phyloP scores from a whole-genome alignment of 2,797 vertebrate species.

The Lepilemur ruficaudatus region DNA sequence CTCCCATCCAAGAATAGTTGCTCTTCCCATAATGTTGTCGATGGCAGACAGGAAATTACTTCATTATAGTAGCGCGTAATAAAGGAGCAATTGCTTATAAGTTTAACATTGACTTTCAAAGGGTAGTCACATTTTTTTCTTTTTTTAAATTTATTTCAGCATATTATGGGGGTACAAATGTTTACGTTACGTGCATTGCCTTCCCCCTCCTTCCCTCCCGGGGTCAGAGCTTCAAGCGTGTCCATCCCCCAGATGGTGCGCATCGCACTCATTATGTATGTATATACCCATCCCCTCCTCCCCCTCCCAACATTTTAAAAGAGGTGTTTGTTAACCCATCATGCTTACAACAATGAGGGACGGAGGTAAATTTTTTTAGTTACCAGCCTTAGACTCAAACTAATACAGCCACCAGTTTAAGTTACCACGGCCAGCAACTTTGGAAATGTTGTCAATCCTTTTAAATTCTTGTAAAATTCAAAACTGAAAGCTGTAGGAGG shows the following conservation, averaged over 20 bases:
- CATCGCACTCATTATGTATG: too few relatives aligned
- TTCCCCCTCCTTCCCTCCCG: too few relatives aligned
- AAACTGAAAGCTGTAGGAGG: background rate
- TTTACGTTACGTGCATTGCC: too few relatives aligned
- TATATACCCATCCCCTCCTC: too few relatives aligned
- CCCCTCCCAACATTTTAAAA: background rate
- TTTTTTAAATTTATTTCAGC: too few relatives aligned
- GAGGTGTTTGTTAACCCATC: background rate
- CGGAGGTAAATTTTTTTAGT: background rate
- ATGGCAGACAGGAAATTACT: background rate
- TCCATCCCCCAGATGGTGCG: too few relatives aligned
- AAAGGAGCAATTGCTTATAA: background rate
- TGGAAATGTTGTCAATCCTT: background rate
- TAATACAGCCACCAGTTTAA: background rate
- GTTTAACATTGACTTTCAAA: background rate
- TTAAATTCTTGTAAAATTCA: background rate
- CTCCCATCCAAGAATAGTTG: background rate
- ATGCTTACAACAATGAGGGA: background rate
- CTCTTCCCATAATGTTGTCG: background rate
- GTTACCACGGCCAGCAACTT: background rate
- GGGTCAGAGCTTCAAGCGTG: too few relatives aligned
- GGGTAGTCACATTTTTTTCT: background rate
- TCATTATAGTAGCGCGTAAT: background rate
- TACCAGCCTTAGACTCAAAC: background rate
- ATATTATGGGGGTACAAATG: too few relatives aligned